phyloP scores from a whole-genome alignment of 2,113 vertebrate genomes.

The Notiomystis cincta region DNA sequence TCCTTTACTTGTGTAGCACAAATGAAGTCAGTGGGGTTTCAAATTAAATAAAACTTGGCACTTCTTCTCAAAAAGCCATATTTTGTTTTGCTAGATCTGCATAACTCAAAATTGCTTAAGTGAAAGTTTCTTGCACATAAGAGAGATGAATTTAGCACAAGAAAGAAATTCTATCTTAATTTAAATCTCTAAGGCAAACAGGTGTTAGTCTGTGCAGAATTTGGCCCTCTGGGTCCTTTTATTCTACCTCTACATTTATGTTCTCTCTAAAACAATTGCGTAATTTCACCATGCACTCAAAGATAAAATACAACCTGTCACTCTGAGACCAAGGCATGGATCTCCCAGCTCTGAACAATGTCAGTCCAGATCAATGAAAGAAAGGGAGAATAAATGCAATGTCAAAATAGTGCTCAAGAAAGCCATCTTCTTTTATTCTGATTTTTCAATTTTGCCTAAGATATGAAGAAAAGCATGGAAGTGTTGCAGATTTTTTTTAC shows the following conservation, averaged over 20 bases:
- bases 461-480: not conserved
- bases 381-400: not conserved
- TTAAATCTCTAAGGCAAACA: constrained; percentile 46
- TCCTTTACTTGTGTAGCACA: constrained; percentile 26
- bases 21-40: constrained; percentile 51
- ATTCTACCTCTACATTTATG: not conserved
- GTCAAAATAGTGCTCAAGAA: not conserved
- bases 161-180: constrained; percentile 33
- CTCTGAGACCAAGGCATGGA: not conserved
- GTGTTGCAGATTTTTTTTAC: not conserved
- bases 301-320: not conserved
- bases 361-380: not conserved
- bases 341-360: not conserved
- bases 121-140: constrained; percentile 43
- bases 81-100: constrained; percentile 58
- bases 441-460: not conserved
- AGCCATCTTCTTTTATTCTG: not conserved
- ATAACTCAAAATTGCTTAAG: constrained; percentile 30
- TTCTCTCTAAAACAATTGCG: not conserved
- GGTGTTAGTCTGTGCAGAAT: constrained; percentile 21
- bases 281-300: not conserved
- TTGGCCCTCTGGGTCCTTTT: not conserved
- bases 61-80: constrained; percentile 38
- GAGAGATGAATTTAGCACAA: constrained; percentile 35
- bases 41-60: constrained; percentile 47